phyloP scores from a whole-genome alignment of 2,113 vertebrate genomes.

The Alces alces region DNA sequence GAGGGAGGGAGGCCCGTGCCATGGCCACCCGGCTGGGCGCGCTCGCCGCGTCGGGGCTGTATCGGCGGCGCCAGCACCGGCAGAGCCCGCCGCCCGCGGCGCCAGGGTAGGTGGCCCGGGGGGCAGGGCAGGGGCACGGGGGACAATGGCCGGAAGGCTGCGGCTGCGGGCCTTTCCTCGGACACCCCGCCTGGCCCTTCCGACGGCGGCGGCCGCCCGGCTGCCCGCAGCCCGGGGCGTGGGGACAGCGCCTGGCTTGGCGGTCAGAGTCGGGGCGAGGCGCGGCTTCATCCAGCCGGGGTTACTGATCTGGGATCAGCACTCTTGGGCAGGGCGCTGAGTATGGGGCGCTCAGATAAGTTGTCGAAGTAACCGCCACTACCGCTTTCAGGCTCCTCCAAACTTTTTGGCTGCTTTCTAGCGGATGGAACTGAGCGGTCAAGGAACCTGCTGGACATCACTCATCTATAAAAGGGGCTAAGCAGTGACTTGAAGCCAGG shows the following conservation, averaged over 20 bases:
- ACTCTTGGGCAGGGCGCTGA: not conserved
- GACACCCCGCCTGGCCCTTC: not conserved
- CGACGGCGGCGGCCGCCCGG: not conserved
- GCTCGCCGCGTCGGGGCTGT: constrained; percentile 75
- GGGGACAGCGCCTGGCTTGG: not conserved
- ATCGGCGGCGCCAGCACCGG: constrained; percentile 73
- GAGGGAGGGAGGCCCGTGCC: not conserved
- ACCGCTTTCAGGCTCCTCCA: not conserved
- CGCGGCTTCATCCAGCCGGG: not conserved
- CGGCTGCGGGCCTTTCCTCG: constrained; percentile 23
- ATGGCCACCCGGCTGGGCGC: constrained; percentile 73
- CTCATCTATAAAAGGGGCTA: not conserved
- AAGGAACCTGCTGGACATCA: not conserved
- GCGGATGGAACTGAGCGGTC: not conserved
- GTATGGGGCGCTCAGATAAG: not conserved
- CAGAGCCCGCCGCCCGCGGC: constrained; percentile 26
- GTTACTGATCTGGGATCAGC: not conserved
- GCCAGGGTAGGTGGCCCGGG: constrained; percentile 22
- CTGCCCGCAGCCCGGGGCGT: not conserved
- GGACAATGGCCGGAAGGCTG: constrained; percentile 78
- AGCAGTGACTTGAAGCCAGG: not conserved
- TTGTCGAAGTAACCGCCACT: accelerated
- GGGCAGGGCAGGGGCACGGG: constrained; percentile 34
- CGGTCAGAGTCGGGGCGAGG: accelerated
- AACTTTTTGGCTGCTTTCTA: not conserved